A percentile compares a stretch with the other conserved stretches of the same genome.
phyloP scores from a whole-genome alignment of 2,888 invertebrate species.

The Corythucha ciliata region DNA sequence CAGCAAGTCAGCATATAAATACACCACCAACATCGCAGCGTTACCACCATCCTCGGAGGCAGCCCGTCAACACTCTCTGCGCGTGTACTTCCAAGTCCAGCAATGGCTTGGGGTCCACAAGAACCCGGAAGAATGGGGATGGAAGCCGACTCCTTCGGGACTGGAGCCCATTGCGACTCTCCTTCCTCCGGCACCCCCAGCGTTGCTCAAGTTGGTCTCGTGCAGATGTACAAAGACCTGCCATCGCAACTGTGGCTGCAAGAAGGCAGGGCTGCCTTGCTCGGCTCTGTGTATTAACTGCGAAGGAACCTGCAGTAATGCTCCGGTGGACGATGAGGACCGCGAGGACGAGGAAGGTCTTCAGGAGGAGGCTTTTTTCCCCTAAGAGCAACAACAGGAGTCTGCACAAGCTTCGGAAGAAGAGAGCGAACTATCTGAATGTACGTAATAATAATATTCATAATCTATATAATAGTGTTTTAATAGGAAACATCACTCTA shows the following conservation, averaged over 20 bases:
- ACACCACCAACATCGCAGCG: too few relatives aligned
- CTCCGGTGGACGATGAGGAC: too few relatives aligned
- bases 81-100: constrained; percentile 15
- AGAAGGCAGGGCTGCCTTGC: constrained; percentile 15
- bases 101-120: constrained; percentile 8
- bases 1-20: too few relatives aligned
- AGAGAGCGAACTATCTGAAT: too few relatives aligned
- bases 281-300: constrained; percentile 11
- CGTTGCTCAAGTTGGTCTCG: constrained; percentile 10
- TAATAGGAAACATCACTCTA: too few relatives aligned
- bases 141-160: constrained; percentile 6
- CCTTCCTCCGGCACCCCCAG: constrained; percentile 9
- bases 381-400: too few relatives aligned
- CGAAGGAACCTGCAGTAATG: constrained; percentile 10
- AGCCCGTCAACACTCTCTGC: constrained; percentile 3
- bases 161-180: constrained; percentile 1
- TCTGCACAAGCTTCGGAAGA: too few relatives aligned
- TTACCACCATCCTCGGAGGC: too few relatives aligned
- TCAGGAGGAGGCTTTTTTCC: too few relatives aligned
- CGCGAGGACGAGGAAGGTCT: too few relatives aligned
- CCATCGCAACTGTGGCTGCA: constrained; percentile 16
- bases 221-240: constrained; percentile 17
- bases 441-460: too few relatives aligned
- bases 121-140: constrained; percentile 5
- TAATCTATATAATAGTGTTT: too few relatives aligned